Evolutionary conservation across 2,888 invertebrate genomes (phyloP).

Genomic region (Linyphia triangularis): DNA sequence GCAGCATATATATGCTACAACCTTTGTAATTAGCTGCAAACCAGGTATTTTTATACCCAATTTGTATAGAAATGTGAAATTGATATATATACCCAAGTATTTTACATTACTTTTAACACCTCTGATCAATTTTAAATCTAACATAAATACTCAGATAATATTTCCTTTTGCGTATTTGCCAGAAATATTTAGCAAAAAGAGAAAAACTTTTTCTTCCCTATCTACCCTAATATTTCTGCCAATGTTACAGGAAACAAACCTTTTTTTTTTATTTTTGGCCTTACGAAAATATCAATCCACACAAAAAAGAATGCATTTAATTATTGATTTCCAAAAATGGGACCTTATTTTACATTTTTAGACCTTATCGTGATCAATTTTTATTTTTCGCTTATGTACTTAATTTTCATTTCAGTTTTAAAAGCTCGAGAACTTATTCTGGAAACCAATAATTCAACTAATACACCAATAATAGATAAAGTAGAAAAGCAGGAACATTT

Average conservation of each 20-base stretch:
- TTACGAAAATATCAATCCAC: neutral
- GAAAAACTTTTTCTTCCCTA: too few species aligned
- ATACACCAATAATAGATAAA: neutral
- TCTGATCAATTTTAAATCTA: too few species aligned
- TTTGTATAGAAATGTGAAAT: too few species aligned
- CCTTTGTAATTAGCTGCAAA: too few species aligned
- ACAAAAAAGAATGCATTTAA: neutral
- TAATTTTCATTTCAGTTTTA: constrained; percentile 30
- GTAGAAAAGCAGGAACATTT: neutral
- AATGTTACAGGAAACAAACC: neutral
- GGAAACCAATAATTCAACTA: neutral
- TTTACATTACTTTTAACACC: too few species aligned
- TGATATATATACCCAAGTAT: too few species aligned
- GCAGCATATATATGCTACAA: too few species aligned
- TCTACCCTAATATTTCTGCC: neutral
- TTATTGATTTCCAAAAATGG: neutral
- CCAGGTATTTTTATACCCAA: too few species aligned
- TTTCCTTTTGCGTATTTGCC: too few species aligned
- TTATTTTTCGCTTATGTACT: neutral
- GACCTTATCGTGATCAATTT: neutral
- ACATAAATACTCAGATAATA: too few species aligned
- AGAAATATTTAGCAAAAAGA: too few species aligned
- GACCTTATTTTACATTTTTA: neutral
- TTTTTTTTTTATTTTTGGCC: neutral
- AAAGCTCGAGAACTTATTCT: constrained; percentile 15